Percentiles rank a stretch among this genome's conserved stretches.
Conservation (phyloP, 2,888 invertebrate species). For the Phasia obesa region DNA sequence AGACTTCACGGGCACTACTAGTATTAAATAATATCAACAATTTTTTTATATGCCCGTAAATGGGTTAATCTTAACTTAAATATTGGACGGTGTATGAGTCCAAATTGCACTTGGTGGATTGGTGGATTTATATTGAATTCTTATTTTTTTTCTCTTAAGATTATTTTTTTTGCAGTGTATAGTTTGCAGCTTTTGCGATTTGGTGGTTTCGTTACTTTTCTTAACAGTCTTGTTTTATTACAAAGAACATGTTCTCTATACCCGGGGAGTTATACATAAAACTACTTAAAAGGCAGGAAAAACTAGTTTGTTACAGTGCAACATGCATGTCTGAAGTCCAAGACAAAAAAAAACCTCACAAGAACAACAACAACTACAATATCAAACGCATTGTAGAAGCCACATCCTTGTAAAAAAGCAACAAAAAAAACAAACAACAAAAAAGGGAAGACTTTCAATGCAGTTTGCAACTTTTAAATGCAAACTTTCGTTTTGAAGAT, state of each 20-base stretch:
- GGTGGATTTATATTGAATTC: too few relatives aligned
- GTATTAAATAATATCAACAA: too few relatives aligned
- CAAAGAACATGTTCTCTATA: conserved; percentile 68
- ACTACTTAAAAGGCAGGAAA: conserved; percentile 67
- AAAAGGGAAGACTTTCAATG: conserved; percentile 63
- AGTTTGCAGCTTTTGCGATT: conserved; percentile 44
- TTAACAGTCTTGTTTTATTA: conserved; percentile 70
- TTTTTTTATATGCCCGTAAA: too few relatives aligned
- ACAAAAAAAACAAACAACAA: conserved; percentile 10
- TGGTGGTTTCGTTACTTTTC: conserved; percentile 49
- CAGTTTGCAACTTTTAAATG: conserved; percentile 48
- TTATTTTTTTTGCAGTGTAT: conserved; percentile 23
- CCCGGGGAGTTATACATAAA: conserved; percentile 61
- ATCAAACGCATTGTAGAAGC: conserved; percentile 29
- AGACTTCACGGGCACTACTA: too few relatives aligned
- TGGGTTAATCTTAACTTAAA: too few relatives aligned
- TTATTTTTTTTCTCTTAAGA: neutral
- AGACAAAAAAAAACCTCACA: conserved; percentile 26
- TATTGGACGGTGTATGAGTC: too few relatives aligned
- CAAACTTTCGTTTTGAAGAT: conserved; percentile 65
- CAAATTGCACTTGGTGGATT: too few relatives aligned
- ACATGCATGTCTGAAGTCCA: conserved; percentile 39
- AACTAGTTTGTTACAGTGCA: conserved; percentile 65
- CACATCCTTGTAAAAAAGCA: conserved; percentile 58
- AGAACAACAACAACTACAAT: conserved; percentile 24